Percentiles rank a stretch among this genome's conserved stretches.
These are phyloP conservation scores for Glossosoma conforme DNA, from an alignment of 1,140 invertebrate species.

Conservation along the genomic window DNA sequence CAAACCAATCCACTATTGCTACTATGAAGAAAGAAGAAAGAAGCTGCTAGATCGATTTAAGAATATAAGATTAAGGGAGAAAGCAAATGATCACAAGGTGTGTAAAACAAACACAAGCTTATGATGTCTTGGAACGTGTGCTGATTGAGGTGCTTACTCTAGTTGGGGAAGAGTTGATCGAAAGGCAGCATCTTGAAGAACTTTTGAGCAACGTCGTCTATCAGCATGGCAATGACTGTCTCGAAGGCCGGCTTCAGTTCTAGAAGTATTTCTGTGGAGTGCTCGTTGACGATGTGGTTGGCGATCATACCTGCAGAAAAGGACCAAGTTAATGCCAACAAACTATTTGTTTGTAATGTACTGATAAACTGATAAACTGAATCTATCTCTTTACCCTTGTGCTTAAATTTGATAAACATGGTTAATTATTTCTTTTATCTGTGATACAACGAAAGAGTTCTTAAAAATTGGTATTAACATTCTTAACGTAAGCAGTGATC, in stretches of 20 bases:
- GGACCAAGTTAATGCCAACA: constrained; percentile 15
- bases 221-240: constrained; percentile 46
- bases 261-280: constrained; percentile 44
- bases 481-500: no score
- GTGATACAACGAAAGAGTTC: no score
- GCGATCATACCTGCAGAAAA: constrained; percentile 45
- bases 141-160: constrained; percentile 15
- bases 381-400: constrained; percentile 8
- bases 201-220: constrained; percentile 51
- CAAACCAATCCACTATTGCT: not conserved
- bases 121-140: not conserved
- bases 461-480: no score
- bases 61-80: not conserved
- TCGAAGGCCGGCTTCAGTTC: constrained; percentile 51
- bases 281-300: constrained; percentile 48
- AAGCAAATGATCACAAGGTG: not conserved
- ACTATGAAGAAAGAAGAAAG: not conserved
- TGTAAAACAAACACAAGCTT: not conserved
- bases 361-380: no score
- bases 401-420: not conserved
- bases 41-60: not conserved
- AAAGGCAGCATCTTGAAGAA: constrained; percentile 47
- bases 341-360: not conserved
- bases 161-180: constrained; percentile 50
- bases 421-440: not conserved